Evolutionary conservation across 2,113 vertebrate species (phyloP), one percentile per base, ranked within the genome.

Genomic region (Asarcornis scutulata): DNA sequence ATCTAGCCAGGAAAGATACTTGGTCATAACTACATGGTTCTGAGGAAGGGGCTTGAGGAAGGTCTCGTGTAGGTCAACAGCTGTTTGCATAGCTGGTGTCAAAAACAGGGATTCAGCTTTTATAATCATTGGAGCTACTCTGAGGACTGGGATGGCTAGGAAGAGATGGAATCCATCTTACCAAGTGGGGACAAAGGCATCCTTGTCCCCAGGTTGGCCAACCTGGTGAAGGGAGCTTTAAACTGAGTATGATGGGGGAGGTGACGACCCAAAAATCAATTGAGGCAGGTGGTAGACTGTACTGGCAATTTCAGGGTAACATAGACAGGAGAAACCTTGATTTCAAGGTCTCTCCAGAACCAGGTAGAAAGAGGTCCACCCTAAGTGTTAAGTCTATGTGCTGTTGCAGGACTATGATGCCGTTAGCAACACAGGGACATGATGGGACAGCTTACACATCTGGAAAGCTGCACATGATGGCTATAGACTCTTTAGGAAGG

Each of bases 341-440:
- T 44, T 32, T 32, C 15, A 31, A 40, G 46, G 20, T 48, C 46
- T 22, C 46, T 48, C 46, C 11, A 71, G 56, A 78, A 46, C 0
- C 0, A 26, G 8, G 13, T 14, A 27, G n/a, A 17, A 36, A 42
- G 15, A 59, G 32, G n/a, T 11, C 5, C n/a, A 63, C 16, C 9
- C 4, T 18, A 59, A 50, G 5, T 6, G 13, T 53, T 25, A 73
- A 27, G 9, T 56, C 60, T n/a, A 6, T 0, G 0, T 58, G 29
- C 32, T 59, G 8, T 53, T 79, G 23, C 29, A 34, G 25, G 23
- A 3, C 56, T 81, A 76, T 40, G 17, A 59, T 59, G 32, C 63
- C 23, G 38, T 3, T 74, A 34, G 34, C 15, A 74, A 68, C 46
- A 56, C 29, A 48, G 16, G 12, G n/a, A 42, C 67, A 62, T 73